A percentile compares a stretch with the other conserved stretches of the same genome.
Evolutionary conservation across 1,140 invertebrate genomes (phyloP).

Genomic region (Ctenoplectra terminalis): DNA sequence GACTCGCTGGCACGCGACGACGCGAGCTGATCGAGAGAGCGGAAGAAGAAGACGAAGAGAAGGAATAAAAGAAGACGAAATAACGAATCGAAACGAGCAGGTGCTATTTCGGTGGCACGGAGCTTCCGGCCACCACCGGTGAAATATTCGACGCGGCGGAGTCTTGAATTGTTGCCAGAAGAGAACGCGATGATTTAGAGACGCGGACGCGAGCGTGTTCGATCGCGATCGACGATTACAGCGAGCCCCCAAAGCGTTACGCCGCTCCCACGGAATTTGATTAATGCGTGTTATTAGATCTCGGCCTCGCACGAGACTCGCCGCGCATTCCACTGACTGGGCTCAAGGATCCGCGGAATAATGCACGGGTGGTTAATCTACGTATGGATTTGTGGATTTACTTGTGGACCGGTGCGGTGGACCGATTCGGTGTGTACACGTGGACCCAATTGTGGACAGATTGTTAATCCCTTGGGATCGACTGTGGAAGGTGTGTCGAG

Average conservation of each 20-base stretch:
- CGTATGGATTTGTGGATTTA: background rate
- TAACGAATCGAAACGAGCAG: background rate
- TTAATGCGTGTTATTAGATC: constrained; percentile 39
- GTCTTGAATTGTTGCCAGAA: constrained; percentile 46
- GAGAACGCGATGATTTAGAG: background rate
- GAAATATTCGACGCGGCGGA: background rate
- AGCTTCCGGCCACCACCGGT: background rate
- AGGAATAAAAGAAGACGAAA: background rate
- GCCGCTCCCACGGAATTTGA: constrained; percentile 26
- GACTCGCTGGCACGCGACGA: constrained; percentile 1
- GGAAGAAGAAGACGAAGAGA: background rate
- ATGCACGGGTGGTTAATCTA: background rate
- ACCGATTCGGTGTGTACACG: too few relatives aligned
- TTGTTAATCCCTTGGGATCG: too few relatives aligned
- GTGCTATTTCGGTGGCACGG: constrained; percentile 5
- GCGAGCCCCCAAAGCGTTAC: constrained; percentile 24
- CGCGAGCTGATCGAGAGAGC: background rate
- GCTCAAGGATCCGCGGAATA: constrained; percentile 40
- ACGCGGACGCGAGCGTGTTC: background rate
- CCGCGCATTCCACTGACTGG: constrained; percentile 41
- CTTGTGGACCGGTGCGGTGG: too few relatives aligned
- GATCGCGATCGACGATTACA: constrained; percentile 10
- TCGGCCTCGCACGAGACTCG: constrained; percentile 36
- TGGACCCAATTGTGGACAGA: too few relatives aligned
- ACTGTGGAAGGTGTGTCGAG: too few relatives aligned